These are phyloP conservation scores for Boloria selene DNA, from an alignment of 2,888 invertebrate species.

Conservation along the genomic window DNA sequence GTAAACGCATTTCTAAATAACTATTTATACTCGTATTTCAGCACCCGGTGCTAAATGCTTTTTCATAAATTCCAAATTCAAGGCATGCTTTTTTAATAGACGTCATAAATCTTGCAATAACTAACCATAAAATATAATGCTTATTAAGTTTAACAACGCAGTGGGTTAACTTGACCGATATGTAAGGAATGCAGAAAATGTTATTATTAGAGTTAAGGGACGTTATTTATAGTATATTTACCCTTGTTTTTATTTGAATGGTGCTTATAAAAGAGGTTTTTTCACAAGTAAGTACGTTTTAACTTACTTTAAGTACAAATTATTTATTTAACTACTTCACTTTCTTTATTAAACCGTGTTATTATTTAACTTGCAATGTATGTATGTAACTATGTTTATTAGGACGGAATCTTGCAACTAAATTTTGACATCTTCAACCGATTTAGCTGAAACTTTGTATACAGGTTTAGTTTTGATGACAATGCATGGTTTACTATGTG, in stretches of 20 bases:
- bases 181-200: conserved; percentile 34
- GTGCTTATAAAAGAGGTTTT: not conserved
- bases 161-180: conserved; percentile 33
- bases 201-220: conserved; percentile 25
- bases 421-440: no score
- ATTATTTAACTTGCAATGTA: no score
- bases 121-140: conserved; percentile 28
- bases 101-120: conserved; percentile 29
- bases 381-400: no score
- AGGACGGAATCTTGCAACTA: no score
- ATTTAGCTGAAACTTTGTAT: no score
- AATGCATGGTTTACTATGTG: no score
- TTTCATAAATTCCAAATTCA: conserved; percentile 14
- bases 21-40: no score
- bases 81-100: conserved; percentile 11
- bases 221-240: conserved; percentile 12
- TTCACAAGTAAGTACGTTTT: not conserved
- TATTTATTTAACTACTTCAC: no score
- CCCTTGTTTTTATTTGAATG: not conserved
- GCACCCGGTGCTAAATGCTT: not conserved
- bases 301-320: no score
- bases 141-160: conserved; percentile 29
- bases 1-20: no score
- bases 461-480: no score
- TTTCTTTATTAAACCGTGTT: no score